A percentile compares a stretch with the other conserved stretches of the same genome.
phyloP scores from a whole-genome alignment of 2,888 invertebrate genomes.

The Pediacus dermestoides region DNA sequence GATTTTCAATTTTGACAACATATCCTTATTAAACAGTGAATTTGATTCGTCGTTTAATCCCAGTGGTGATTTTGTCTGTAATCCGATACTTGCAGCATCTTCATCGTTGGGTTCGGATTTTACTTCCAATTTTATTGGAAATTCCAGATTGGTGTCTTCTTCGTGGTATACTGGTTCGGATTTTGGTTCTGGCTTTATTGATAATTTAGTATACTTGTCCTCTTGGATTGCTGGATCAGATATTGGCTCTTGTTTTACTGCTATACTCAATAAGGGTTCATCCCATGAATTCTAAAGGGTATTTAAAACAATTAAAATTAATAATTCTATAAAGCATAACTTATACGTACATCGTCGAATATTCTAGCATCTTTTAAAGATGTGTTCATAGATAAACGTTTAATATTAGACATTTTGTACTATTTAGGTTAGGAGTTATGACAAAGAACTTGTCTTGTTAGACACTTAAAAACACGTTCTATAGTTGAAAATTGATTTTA shows the following conservation, averaged over 20 bases:
- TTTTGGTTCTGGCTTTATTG: too few species aligned
- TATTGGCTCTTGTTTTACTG: too few species aligned
- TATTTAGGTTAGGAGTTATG: too few species aligned
- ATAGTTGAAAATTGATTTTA: too few species aligned
- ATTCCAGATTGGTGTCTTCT: not conserved
- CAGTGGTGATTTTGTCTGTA: slow-evolving; percentile 10
- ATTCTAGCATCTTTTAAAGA: slow-evolving; percentile 39
- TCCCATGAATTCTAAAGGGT: slow-evolving; percentile 35
- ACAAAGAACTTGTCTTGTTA: too few species aligned
- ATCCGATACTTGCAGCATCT: not conserved
- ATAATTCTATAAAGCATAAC: not conserved
- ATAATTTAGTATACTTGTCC: too few species aligned
- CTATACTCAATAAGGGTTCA: slow-evolving; percentile 12
- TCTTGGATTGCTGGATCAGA: too few species aligned
- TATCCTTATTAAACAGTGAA: slow-evolving; percentile 33
- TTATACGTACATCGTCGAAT: slow-evolving; percentile 39
- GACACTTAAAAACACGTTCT: too few species aligned
- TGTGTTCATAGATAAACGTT: slow-evolving; percentile 36
- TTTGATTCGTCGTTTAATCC: slow-evolving; percentile 27
- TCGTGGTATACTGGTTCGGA: too few species aligned
- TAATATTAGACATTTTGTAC: too few species aligned
- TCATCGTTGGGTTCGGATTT: slow-evolving; percentile 16
- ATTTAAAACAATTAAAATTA: slow-evolving; percentile 3
- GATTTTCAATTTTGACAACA: slow-evolving; percentile 27
- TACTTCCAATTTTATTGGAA: slow-evolving; percentile 13